phyloP scores from a whole-genome alignment of 2,888 invertebrate genomes.

The Drosophila testacea region DNA sequence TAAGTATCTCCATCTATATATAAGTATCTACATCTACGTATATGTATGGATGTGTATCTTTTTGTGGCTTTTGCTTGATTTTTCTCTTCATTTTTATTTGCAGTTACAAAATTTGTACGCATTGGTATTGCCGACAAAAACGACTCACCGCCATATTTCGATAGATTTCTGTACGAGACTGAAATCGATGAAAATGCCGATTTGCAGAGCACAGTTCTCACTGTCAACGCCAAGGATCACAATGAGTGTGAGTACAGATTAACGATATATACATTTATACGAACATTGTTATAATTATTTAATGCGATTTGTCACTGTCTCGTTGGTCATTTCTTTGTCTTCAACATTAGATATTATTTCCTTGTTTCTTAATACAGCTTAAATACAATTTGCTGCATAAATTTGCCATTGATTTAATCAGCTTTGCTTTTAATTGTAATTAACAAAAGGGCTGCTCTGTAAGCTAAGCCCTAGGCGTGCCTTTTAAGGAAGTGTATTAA shows the following conservation, averaged over 20 bases:
- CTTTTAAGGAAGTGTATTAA: neutral
- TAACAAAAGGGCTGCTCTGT: constrained; percentile 4
- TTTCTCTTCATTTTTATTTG: constrained; percentile 83
- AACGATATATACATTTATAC: constrained; percentile 4
- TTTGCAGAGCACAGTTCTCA: constrained; percentile 97
- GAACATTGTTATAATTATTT: constrained; percentile 25
- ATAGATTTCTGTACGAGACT: constrained; percentile 97
- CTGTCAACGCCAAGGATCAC: constrained; percentile 99
- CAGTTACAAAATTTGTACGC: constrained; percentile 98
- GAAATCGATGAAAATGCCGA: constrained; percentile 99
- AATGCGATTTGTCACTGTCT: constrained; percentile 47
- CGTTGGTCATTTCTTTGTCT: constrained; percentile 12
- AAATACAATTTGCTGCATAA: constrained; percentile 51
- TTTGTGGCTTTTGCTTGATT: constrained; percentile 27
- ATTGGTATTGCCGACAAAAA: constrained; percentile 99
- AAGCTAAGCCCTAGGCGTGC: neutral
- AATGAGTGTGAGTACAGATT: constrained; percentile 95
- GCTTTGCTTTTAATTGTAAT: constrained; percentile 48
- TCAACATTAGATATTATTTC: constrained; percentile 37
- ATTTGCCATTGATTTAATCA: constrained; percentile 72
- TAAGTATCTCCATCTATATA: constrained; percentile 8
- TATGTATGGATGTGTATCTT: constrained; percentile 1
- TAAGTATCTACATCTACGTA: constrained; percentile 3
- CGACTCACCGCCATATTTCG: constrained; percentile 99
- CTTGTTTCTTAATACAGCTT: constrained; percentile 29